A percentile compares a stretch with the other conserved stretches of the same genome.
These are phyloP conservation scores for Drosophila vallismaia DNA, from an alignment of 2,888 invertebrate genomes.

Conservation along the genomic window DNA sequence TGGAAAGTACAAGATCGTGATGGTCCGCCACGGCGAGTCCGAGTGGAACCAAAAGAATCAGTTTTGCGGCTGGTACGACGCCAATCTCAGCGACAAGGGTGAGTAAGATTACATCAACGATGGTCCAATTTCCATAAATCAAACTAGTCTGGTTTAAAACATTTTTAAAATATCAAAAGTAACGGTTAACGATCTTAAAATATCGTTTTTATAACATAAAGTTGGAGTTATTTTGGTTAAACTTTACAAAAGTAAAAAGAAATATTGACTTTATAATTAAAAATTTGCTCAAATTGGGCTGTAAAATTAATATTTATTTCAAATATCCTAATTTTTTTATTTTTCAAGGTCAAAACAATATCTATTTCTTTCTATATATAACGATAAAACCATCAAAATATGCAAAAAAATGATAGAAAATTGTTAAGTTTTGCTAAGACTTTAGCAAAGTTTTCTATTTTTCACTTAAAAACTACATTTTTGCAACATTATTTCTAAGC, in stretches of 20 bases:
- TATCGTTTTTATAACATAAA: not conserved
- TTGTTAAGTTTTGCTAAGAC: too few relatives aligned
- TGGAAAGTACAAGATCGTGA: slow-evolving; percentile 88
- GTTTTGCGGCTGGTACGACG: slow-evolving; percentile 91
- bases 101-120: slow-evolving; percentile 56
- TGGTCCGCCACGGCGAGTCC: slow-evolving; percentile 91
- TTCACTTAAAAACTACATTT: not conserved
- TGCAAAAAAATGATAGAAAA: too few relatives aligned
- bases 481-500: not conserved
- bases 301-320: not conserved
- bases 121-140: not conserved
- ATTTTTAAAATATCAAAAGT: not conserved
- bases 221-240: not conserved
- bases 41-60: slow-evolving; percentile 91
- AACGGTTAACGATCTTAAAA: not conserved
- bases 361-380: too few relatives aligned
- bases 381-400: too few relatives aligned
- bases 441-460: too few relatives aligned
- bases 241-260: not conserved
- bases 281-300: not conserved
- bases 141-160: not conserved
- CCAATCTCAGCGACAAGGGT: slow-evolving; percentile 89
- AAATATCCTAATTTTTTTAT: not conserved
- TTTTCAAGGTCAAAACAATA: not conserved
- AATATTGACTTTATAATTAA: not conserved